A percentile compares a stretch with the other conserved stretches of the same genome.
Conservation (phyloP, 2,888 invertebrate genomes). For the Chrysopilus asiliformis region DNA sequence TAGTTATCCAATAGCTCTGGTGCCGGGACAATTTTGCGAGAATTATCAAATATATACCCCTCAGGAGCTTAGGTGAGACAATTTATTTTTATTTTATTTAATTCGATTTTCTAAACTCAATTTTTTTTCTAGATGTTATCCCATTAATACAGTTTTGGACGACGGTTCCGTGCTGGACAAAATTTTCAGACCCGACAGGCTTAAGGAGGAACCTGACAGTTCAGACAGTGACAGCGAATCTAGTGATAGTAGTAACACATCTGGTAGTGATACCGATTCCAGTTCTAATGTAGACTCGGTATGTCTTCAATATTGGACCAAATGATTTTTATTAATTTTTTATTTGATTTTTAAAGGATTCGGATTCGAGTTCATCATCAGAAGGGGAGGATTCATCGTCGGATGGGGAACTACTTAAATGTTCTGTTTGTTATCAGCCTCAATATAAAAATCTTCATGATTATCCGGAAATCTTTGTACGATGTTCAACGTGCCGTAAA, state of each 20-base stretch:
- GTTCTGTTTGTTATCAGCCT: constrained; percentile 45
- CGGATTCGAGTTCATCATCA: constrained; percentile 17
- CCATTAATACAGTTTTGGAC: constrained; percentile 65
- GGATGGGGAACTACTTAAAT: constrained; percentile 29
- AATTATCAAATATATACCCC: constrained; percentile 66
- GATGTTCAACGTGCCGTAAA: constrained; percentile 44
- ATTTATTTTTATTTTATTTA: constrained; percentile 4
- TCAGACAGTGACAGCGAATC: constrained; percentile 30
- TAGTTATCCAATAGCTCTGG: constrained; percentile 80
- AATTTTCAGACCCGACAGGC: not conserved
- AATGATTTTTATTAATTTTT: not conserved
- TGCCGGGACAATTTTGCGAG: constrained; percentile 94
- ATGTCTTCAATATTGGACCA: not conserved
- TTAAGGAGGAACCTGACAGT: constrained; percentile 29
- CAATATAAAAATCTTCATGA: constrained; percentile 45
- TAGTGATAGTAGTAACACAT: constrained; percentile 17
- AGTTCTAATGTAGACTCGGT: constrained; percentile 14
- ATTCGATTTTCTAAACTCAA: constrained; percentile 1
- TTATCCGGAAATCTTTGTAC: constrained; percentile 46
- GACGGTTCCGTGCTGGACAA: not conserved
- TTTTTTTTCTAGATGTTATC: constrained; percentile 55
- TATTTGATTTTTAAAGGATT: constrained; percentile 12
- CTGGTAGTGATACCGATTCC: constrained; percentile 14
- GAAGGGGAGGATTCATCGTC: constrained; percentile 25
- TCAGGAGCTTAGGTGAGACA: constrained; percentile 53